A percentile compares a stretch with the other conserved stretches of the same genome.
Conservation (phyloP, 64 coral and sea anemone genomes). For the Stichodactyla mertensii region DNA sequence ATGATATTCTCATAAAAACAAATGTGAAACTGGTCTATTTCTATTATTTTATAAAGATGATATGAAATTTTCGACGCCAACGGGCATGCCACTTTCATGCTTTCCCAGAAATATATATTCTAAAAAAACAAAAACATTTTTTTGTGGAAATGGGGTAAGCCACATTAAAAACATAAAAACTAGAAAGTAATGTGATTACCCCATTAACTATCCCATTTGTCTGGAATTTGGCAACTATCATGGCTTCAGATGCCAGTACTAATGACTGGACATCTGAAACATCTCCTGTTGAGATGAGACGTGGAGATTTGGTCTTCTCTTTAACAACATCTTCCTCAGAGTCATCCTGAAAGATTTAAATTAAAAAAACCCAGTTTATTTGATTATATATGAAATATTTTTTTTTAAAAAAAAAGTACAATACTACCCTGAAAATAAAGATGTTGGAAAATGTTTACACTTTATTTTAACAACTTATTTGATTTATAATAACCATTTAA, state of each 20-base stretch:
- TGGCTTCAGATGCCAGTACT: slow-evolving; percentile 9
- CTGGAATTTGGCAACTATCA: background rate
- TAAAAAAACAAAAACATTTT: slow-evolving; percentile 25
- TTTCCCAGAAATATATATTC: background rate
- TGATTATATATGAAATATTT: background rate
- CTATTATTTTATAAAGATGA: background rate
- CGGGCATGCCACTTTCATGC: background rate
- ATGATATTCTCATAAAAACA: no score
- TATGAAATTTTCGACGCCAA: background rate
- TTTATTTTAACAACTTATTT: background rate
- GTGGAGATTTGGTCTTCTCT: background rate
- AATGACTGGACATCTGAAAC: background rate
- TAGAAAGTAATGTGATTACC: slow-evolving; percentile 1
- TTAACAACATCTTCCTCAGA: background rate
- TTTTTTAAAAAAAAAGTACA: no score
- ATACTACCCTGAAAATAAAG: no score
- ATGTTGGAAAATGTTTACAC: background rate
- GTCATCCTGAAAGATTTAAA: background rate
- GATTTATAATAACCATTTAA: background rate
- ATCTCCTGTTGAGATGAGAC: slow-evolving; percentile 5
- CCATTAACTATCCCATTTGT: background rate
- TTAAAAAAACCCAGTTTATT: background rate
- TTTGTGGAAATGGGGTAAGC: background rate
- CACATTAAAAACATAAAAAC: background rate
- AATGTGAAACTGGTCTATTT: no score